These are phyloP conservation scores for Erythrolamprus reginae DNA, from an alignment of 2,113 vertebrate species.

Conservation along the genomic window DNA sequence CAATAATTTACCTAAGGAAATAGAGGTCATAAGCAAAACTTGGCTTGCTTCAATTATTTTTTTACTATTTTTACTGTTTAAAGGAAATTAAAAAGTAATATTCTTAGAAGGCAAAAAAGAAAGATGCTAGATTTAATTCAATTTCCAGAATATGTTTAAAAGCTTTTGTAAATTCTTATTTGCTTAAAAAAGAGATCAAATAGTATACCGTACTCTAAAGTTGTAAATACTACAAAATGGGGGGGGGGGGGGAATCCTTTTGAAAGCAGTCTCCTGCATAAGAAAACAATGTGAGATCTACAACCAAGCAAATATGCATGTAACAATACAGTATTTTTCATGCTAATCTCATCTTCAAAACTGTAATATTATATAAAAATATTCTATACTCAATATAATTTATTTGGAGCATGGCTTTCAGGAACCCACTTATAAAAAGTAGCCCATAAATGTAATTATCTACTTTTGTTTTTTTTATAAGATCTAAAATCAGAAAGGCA, in stretches of 20 bases:
- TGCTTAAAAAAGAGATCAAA: background rate
- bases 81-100: background rate
- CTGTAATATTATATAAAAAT: background rate
- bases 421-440: constrained; percentile 10
- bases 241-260: no score
- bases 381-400: background rate
- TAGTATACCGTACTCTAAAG: background rate
- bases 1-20: background rate
- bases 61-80: background rate
- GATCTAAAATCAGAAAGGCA: background rate
- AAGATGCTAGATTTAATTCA: background rate
- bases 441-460: constrained; percentile 20
- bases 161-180: background rate
- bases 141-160: background rate
- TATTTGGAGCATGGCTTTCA: constrained; percentile 22
- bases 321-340: background rate
- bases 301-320: constrained; percentile 18
- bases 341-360: background rate
- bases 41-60: background rate
- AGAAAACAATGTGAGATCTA: constrained; percentile 15
- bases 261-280: background rate
- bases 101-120: background rate
- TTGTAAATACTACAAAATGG: background rate
- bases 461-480: no score
- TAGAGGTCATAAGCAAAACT: background rate